Base-by-base conservation (phyloP, 1,140 invertebrate species). In the Apis laboriosa region DNA sequence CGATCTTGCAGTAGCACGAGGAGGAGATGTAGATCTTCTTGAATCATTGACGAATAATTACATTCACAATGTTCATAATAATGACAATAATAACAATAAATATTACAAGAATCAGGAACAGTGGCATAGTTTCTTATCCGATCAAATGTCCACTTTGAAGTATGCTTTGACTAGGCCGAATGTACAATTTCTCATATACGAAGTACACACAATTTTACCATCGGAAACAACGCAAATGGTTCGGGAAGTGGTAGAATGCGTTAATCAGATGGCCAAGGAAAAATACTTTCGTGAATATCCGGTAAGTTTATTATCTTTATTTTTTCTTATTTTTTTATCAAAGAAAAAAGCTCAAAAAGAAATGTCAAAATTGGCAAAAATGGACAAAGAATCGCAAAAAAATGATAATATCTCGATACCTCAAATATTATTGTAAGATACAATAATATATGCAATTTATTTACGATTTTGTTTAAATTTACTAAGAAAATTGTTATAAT, bases 1-100 rank as follows among this genome's bases (percentile, higher is more conserved):
- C 9, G 97, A 97, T 88, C 92, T 97, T 67, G 96, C 89, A 2
- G 90, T 94, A 12, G 93, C 93, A 7, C 90, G 92, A 21, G 92
- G 87, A 9, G 92, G 92, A n/a, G 91, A 93, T 49, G 80, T 83
- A 0, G 56, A 68, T 1, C 86, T 94, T 11, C 78, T 94, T 2
- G 92, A 93, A 85, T 84, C 90, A 0, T 72, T 94, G 34, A 93
- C 91, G 0, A 89, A 73, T 34, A 55, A 64, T 9, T 51, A 43
- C 13, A 34, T 56, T 19, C 19, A 79, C 11, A 53, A 15, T 24
- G 77, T 28, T 28, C 1, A 12, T 34, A 21, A 60, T 8, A 60
- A n/a, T 12, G 11, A 49, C 15, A 3, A 43, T 8, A 24, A 28
- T 9, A n/a, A 66, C 17, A 5, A 66, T 24, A 12, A 34, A 66